phyloP scores from a whole-genome alignment of 2,797 vertebrate species.

The Sitta carolinensis region DNA sequence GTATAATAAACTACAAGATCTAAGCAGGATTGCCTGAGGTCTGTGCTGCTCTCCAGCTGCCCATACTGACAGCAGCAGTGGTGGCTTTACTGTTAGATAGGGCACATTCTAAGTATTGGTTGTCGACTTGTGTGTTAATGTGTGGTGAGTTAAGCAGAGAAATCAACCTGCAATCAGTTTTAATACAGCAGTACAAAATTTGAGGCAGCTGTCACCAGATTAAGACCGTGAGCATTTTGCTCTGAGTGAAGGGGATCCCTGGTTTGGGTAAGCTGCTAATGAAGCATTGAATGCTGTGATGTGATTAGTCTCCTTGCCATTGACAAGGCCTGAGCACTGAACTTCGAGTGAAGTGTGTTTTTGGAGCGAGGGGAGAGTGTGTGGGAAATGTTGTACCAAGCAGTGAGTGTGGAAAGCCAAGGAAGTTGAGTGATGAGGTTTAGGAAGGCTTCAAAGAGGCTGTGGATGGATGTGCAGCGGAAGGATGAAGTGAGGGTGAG shows the following conservation, averaged over 20 bases:
- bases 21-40: not conserved
- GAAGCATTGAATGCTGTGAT: not conserved
- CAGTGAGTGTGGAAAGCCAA: not conserved
- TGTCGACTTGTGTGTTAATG: not conserved
- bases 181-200: not conserved
- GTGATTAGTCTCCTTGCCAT: not conserved
- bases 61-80: not conserved
- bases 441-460: not conserved
- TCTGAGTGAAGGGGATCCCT: not conserved
- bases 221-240: not conserved
- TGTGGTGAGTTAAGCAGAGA: not conserved
- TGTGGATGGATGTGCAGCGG: slow-evolving; percentile 6
- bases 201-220: not conserved
- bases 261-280: not conserved
- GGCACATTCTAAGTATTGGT: not conserved
- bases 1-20: not conserved
- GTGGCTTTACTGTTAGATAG: not conserved
- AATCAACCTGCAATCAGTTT: not conserved
- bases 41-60: not conserved
- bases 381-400: not conserved
- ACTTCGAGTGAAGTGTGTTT: not conserved
- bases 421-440: slow-evolving; percentile 27
- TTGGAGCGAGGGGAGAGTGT: not conserved
- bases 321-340: not conserved
- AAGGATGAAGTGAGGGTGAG: not conserved